Conservation (phyloP, 1,140 invertebrate species). For the Dendroctonus valens region DNA sequence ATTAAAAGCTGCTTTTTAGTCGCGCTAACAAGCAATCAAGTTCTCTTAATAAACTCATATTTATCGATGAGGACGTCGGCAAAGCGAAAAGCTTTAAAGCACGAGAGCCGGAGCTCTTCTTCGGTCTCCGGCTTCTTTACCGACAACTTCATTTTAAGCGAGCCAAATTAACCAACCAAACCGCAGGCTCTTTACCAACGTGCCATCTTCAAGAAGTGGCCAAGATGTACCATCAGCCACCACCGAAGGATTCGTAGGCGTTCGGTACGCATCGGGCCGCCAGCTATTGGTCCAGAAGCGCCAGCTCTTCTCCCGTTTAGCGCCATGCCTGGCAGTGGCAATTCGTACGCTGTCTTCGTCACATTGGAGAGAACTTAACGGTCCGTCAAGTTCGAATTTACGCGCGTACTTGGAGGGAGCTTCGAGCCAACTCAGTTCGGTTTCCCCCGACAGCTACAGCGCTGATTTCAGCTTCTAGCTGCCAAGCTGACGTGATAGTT, state of each 20-base stretch:
- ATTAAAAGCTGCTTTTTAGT: no score
- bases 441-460: not conserved
- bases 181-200: slow-evolving; percentile 8
- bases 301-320: slow-evolving; percentile 22
- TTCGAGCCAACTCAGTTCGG: not conserved
- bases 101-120: no score
- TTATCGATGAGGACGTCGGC: no score
- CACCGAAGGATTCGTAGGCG: slow-evolving; percentile 28
- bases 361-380: not conserved
- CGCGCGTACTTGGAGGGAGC: no score
- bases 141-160: no score
- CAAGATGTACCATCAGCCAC: slow-evolving; percentile 16
- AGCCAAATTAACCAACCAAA: slow-evolving; percentile 18
- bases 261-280: slow-evolving; percentile 20
- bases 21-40: no score
- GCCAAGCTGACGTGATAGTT: no score
- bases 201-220: slow-evolving; percentile 22
- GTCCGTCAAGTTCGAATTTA: slow-evolving; percentile 6
- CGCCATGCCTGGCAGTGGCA: slow-evolving; percentile 21
- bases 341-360: slow-evolving; percentile 21
- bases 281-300: slow-evolving; percentile 25
- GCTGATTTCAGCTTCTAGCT: no score
- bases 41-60: no score
- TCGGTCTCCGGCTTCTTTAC: no score
- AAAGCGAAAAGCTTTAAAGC: no score